Evolutionary conservation across 2,888 invertebrate genomes (phyloP).

Genomic region (Chouioia cunea): DNA sequence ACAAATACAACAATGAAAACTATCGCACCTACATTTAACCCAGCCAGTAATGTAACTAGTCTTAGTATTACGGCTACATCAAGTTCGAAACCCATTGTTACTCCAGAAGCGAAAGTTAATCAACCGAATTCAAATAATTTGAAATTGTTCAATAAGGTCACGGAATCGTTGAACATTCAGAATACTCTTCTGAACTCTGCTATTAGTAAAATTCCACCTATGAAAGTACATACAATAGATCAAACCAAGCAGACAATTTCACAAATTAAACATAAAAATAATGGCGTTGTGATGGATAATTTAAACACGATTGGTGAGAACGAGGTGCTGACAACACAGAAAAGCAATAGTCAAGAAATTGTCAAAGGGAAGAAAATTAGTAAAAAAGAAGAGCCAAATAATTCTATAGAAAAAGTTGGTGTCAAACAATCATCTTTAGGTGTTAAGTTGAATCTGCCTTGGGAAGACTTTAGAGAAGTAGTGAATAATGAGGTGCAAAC

Average conservation of each 20-base stretch:
- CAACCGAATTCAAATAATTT: background rate
- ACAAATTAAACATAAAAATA: constrained; percentile 47
- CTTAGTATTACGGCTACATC: background rate
- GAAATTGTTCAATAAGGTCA: constrained; percentile 19
- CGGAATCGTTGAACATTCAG: constrained; percentile 24
- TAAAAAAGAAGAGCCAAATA: background rate
- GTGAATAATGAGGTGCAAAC: constrained; percentile 53
- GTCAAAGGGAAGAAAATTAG: background rate
- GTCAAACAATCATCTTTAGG: background rate
- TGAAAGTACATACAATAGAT: constrained; percentile 58
- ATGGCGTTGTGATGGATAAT: constrained; percentile 10
- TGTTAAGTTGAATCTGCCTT: constrained; percentile 16
- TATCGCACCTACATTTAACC: background rate
- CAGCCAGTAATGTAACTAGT: background rate
- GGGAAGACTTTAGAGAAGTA: constrained; percentile 53
- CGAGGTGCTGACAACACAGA: background rate
- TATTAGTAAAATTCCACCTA: constrained; percentile 33
- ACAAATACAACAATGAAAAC: background rate
- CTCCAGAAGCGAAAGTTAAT: background rate
- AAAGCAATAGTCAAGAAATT: background rate
- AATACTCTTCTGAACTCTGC: constrained; percentile 28
- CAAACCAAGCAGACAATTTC: constrained; percentile 59
- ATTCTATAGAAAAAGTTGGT: background rate
- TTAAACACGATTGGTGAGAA: background rate
- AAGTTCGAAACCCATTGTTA: constrained; percentile 1